Evolutionary conservation across 2,113 vertebrate species (phyloP).

Genomic region (Lycaon pictus): DNA sequence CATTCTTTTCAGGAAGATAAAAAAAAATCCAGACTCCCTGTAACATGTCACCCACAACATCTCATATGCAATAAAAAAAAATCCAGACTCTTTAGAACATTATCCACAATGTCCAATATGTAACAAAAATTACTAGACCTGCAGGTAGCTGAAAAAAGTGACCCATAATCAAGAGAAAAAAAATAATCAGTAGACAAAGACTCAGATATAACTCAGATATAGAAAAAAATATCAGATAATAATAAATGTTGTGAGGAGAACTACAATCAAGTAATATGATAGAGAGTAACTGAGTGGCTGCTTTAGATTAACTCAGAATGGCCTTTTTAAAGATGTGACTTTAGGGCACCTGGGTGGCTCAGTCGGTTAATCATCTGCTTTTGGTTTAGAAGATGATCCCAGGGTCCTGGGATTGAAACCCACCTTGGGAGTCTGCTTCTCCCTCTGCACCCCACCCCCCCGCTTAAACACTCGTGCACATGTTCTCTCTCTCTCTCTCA

Average conservation of each 20-base stretch:
- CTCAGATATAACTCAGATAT: neutral
- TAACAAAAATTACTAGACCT: conserved; percentile 26
- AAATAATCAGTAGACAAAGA: neutral
- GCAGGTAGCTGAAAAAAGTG: neutral
- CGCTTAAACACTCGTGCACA: neutral
- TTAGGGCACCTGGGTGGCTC: neutral
- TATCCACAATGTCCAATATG: neutral
- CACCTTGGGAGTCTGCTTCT: neutral
- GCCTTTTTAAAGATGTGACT: neutral
- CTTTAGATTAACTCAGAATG: neutral
- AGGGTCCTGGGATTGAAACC: too few relatives aligned
- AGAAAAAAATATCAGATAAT: neutral
- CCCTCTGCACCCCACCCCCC: neutral
- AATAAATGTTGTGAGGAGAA: neutral
- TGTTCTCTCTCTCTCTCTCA: neutral
- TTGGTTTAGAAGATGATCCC: too few relatives aligned
- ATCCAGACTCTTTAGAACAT: neutral
- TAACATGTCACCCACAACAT: neutral
- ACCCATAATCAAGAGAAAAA: neutral
- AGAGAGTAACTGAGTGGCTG: neutral
- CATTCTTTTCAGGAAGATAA: neutral
- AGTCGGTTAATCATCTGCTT: neutral
- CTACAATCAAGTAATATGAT: neutral
- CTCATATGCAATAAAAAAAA: neutral
- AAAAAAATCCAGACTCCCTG: neutral